Evolutionary conservation across 2,797 vertebrate genomes (phyloP).

Genomic region (Sus cebifrons): DNA sequence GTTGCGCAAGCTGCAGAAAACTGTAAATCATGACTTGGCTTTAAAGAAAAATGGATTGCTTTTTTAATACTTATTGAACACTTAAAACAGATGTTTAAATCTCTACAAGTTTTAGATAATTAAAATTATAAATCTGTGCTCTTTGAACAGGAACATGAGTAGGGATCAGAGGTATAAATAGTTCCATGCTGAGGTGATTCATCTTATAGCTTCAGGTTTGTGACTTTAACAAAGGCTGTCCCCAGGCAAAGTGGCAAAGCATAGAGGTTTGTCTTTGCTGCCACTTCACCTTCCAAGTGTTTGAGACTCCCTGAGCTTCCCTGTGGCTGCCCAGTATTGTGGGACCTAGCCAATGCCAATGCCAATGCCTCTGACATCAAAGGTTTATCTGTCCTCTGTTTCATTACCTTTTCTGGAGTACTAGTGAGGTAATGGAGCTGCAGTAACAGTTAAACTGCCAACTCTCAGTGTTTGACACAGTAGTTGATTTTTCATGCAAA

Average conservation of each 20-base stretch:
- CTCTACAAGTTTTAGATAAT: constrained; percentile 88
- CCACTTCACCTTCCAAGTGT: background rate
- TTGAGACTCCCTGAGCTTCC: background rate
- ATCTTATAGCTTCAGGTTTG: constrained; percentile 71
- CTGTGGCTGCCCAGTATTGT: background rate
- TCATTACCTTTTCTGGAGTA: constrained; percentile 15
- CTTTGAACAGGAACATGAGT: constrained; percentile 85
- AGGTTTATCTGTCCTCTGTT: constrained; percentile 37
- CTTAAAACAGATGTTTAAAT: constrained; percentile 90
- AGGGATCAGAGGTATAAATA: constrained; percentile 87
- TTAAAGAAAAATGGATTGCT: constrained; percentile 88
- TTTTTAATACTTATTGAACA: constrained; percentile 90
- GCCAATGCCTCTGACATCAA: background rate
- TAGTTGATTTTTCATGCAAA: constrained; percentile 27
- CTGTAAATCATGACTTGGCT: constrained; percentile 85
- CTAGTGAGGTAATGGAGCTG: background rate
- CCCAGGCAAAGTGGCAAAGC: constrained; percentile 13
- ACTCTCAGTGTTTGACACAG: constrained; percentile 43
- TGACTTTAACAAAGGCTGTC: constrained; percentile 49
- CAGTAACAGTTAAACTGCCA: background rate
- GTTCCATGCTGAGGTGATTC: constrained; percentile 61
- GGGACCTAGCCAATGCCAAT: constrained; percentile 4
- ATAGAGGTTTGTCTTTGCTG: constrained; percentile 37
- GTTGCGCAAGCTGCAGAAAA: constrained; percentile 83
- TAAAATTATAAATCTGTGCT: constrained; percentile 90